Evolutionary conservation across 2,888 invertebrate species (phyloP), one percentile per base, ranked within the genome.

Genomic region (Hirudinaria manillensis): DNA sequence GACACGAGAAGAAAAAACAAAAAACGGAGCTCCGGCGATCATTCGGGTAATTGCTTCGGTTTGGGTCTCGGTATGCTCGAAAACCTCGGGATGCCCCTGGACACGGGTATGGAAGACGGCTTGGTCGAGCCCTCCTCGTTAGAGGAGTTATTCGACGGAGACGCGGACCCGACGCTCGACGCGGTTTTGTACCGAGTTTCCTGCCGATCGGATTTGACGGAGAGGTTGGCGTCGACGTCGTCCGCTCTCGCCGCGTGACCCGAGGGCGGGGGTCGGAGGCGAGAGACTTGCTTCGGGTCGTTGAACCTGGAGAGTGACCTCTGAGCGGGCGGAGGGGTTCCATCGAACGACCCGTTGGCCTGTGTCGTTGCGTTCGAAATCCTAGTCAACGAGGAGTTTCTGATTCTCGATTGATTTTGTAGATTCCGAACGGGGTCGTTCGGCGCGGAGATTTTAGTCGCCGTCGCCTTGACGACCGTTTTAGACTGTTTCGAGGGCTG

Each of bases 1-100:
- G 29, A 61, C 19, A n/a, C n/a, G n/a, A n/a, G 29, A 19, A 2
- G 13, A 19, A 1, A 61, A 61, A 61, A 61, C 24, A 61, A 27
- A 24, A 56, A 61, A 61, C 61, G 24, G 10, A n/a, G 24, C 29
- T 7, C n/a, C 45, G 45, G 3, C 45, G 10, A 45, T 45, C 45
- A 61, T n/a, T 61, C n/a, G 10, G 61, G 10, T 16, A 29, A 29
- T n/a, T 24, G 61, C 61, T 61, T 61, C 13, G 29, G 3, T 29
- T 29, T 61, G 1, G 61, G 29, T n/a, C 61, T 61, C 29, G 61
- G 61, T 27, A 61, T 61, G 29, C 61, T 61, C 24, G 61, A 61
- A 29, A 61, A 29, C 29, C 61, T 61, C 7, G 61, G 61, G n/a
- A 61, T 61, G 24, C 61, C 61, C 61, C 29, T 61, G 61, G 61